Conservation (phyloP, 2,888 invertebrate species). For the Agrochola lychnidis region DNA sequence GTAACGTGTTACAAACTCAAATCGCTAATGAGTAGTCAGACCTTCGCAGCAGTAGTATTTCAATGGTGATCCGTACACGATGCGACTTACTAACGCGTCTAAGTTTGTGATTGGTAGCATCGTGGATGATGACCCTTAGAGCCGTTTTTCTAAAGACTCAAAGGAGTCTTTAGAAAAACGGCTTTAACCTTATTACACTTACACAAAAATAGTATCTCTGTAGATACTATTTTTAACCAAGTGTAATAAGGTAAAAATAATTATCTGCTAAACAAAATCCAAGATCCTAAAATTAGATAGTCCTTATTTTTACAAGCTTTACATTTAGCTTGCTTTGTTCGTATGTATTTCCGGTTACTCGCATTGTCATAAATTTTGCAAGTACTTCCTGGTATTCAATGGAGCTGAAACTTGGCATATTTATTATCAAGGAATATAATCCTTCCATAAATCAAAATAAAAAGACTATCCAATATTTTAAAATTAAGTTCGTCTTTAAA, state of each 20-base stretch:
- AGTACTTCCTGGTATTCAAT: not conserved
- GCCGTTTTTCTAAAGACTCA: not conserved
- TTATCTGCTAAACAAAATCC: not conserved
- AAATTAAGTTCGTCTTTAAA: slow-evolving; percentile 1
- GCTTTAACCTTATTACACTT: no score
- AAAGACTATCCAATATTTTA: not conserved
- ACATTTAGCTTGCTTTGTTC: no score
- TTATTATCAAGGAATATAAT: not conserved
- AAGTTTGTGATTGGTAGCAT: not conserved
- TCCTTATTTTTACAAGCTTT: not conserved
- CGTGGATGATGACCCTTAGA: no score
- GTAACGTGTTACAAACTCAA: not conserved
- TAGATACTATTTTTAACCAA: not conserved
- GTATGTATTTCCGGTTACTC: not conserved
- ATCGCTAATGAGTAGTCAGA: not conserved
- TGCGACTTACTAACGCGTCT: not conserved
- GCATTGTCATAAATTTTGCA: not conserved
- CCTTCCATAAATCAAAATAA: not conserved
- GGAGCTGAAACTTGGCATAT: not conserved
- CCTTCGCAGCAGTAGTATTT: not conserved
- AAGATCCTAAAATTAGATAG: not conserved
- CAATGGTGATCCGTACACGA: not conserved
- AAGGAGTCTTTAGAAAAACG: no score
- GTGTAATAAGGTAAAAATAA: not conserved
- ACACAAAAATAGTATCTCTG: no score